Conservation (phyloP, 1,140 invertebrate species). For the Lordiphosa mommai region DNA sequence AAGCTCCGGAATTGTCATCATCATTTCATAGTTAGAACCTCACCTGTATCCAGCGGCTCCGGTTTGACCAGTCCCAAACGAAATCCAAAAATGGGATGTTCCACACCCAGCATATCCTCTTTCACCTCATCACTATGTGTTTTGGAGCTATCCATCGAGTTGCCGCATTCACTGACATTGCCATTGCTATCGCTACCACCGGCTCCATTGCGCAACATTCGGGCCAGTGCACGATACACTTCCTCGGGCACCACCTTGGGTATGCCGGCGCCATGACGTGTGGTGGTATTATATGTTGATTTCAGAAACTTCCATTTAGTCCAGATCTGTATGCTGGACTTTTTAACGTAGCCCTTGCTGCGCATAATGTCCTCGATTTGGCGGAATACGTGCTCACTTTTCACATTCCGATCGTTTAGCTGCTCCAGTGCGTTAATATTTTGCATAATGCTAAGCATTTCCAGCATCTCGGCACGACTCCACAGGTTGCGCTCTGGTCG, state of each 20-base stretch:
- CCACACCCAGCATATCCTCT: slow-evolving; percentile 57
- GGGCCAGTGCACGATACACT: slow-evolving; percentile 58
- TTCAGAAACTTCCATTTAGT: slow-evolving; percentile 78
- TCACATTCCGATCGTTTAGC: slow-evolving; percentile 66
- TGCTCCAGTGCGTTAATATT: slow-evolving; percentile 63
- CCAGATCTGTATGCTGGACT: slow-evolving; percentile 74
- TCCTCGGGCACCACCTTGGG: slow-evolving; percentile 70
- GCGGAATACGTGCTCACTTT: slow-evolving; percentile 65
- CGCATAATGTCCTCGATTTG: slow-evolving; percentile 67
- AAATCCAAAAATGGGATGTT: slow-evolving; percentile 74
- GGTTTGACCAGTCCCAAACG: slow-evolving; percentile 64
- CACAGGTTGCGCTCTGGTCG: slow-evolving; percentile 72
- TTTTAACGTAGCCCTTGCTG: slow-evolving; percentile 62
- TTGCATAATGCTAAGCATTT: slow-evolving; percentile 68
- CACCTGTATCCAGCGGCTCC: slow-evolving; percentile 62
- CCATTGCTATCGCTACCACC: slow-evolving; percentile 16
- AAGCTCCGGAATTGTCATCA: too few relatives aligned
- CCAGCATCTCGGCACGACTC: slow-evolving; percentile 70
- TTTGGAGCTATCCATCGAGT: slow-evolving; percentile 52
- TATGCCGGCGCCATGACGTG: slow-evolving; percentile 50
- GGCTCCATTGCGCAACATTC: slow-evolving; percentile 41
- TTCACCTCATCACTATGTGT: slow-evolving; percentile 21
- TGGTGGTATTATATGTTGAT: slow-evolving; percentile 73
- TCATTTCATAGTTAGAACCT: slow-evolving; percentile 1
- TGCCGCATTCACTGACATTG: slow-evolving; percentile 43